Conservation (phyloP, 1,140 invertebrate genomes). For the Maniola jurtina region DNA sequence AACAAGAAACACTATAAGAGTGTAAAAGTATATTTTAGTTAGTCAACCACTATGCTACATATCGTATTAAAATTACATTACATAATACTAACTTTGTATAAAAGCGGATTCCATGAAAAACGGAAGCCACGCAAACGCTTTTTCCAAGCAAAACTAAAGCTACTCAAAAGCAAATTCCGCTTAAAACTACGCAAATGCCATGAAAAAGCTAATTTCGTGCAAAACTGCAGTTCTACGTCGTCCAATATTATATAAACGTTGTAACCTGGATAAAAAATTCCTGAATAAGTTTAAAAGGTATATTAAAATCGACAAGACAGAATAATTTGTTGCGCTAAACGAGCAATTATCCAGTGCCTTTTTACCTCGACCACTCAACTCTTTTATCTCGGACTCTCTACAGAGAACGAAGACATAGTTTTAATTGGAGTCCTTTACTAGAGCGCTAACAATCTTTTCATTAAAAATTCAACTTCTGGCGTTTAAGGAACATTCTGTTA, state of each 20-base stretch:
- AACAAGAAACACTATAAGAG: too few species aligned
- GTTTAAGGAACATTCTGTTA: slow-evolving; percentile 41
- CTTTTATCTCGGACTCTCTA: slow-evolving; percentile 45
- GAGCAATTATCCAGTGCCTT: slow-evolving; percentile 27
- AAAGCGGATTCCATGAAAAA: background rate
- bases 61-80: too few species aligned
- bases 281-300: slow-evolving; percentile 9
- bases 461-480: slow-evolving; percentile 63
- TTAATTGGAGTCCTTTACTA: slow-evolving; percentile 64
- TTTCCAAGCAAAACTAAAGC: background rate
- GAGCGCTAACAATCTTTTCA: slow-evolving; percentile 56
- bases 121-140: background rate
- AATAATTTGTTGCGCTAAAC: slow-evolving; percentile 14
- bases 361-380: slow-evolving; percentile 30
- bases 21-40: too few species aligned
- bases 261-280: slow-evolving; percentile 2
- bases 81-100: background rate
- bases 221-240: background rate
- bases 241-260: background rate
- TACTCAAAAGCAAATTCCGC: background rate
- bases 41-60: too few species aligned
- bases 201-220: background rate
- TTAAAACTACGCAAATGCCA: background rate
- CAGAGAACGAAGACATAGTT: slow-evolving; percentile 57
- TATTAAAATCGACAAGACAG: slow-evolving; percentile 15